Percentiles rank a stretch among this genome's conserved stretches.
These are phyloP conservation scores for Diploscapter pachys DNA, from an alignment of 1,140 invertebrate genomes.

Conservation along the genomic window DNA sequence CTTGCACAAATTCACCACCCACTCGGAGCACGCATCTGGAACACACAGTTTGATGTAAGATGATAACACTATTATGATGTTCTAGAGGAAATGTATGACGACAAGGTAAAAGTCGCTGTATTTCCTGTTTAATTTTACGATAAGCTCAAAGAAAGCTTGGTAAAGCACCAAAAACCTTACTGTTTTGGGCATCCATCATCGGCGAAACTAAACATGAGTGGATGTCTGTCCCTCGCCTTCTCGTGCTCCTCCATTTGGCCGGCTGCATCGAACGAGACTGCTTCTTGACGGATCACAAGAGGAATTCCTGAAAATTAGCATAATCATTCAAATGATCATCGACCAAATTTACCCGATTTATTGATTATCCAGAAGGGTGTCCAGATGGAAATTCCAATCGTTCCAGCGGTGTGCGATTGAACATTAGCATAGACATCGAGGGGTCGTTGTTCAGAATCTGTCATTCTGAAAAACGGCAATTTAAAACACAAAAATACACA, in stretches of 20 bases:
- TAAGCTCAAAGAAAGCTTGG: not conserved
- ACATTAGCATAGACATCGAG: constrained; percentile 73
- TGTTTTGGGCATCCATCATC: constrained; percentile 72
- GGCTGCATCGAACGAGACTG: constrained; percentile 71
- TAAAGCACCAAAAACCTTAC: constrained; percentile 11
- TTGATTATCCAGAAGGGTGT: constrained; percentile 93
- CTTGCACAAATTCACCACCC: constrained; percentile 66
- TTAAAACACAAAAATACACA: too few relatives aligned
- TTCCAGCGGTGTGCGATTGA: constrained; percentile 62
- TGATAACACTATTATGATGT: not conserved
- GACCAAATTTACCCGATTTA: constrained; percentile 70
- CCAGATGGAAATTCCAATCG: constrained; percentile 72
- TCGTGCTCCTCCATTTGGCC: constrained; percentile 94
- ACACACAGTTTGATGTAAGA: constrained; percentile 21
- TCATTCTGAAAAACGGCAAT: constrained; percentile 12
- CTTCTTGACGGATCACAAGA: constrained; percentile 87
- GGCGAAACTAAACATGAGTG: constrained; percentile 87
- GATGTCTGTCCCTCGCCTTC: constrained; percentile 80
- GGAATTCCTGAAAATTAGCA: constrained; percentile 65
- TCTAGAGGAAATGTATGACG: constrained; percentile 1
- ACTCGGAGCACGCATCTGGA: constrained; percentile 68
- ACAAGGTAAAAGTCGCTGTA: constrained; percentile 14
- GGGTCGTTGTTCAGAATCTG: constrained; percentile 70
- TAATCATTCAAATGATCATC: too few relatives aligned
- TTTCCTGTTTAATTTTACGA: not conserved